These are phyloP conservation scores for Eudorcas thomsonii DNA, from an alignment of 2,113 vertebrate genomes.

Conservation along the genomic window DNA sequence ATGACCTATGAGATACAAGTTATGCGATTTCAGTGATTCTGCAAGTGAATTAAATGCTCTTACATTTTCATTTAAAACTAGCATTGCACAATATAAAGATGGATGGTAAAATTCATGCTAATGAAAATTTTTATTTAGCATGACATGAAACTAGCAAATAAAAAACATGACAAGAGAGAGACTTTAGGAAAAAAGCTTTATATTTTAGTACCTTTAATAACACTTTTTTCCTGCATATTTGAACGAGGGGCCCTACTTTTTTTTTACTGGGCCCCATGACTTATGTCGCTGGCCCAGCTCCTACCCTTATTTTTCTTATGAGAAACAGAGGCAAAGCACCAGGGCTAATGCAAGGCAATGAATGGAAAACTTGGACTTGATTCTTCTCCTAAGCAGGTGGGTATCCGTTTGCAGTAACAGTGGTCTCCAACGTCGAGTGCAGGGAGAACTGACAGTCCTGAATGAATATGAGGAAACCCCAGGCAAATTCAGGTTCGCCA, in stretches of 20 bases:
- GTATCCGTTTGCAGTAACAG: background rate
- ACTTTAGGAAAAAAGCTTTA: background rate
- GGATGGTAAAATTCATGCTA: conserved; percentile 9
- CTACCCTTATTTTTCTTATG: background rate
- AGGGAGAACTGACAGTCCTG: conserved; percentile 57
- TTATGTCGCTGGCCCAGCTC: background rate
- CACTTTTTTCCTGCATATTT: background rate
- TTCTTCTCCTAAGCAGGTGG: background rate
- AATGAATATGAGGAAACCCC: conserved; percentile 70
- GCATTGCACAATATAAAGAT: background rate
- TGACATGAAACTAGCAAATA: background rate
- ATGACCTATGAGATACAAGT: background rate
- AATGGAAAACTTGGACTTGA: background rate
- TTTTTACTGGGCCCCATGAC: background rate
- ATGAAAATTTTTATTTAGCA: conserved; percentile 46
- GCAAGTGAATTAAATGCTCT: background rate
- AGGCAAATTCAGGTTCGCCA: conserved; percentile 67
- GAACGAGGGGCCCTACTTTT: background rate
- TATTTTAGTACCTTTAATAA: background rate
- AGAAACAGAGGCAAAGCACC: background rate
- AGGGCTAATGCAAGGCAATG: background rate
- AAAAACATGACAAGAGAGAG: background rate
- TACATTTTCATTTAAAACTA: background rate
- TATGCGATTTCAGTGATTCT: background rate
- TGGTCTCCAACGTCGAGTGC: background rate